These are phyloP conservation scores for Drosophila pandora DNA, from an alignment of 1,140 invertebrate species.

Conservation along the genomic window DNA sequence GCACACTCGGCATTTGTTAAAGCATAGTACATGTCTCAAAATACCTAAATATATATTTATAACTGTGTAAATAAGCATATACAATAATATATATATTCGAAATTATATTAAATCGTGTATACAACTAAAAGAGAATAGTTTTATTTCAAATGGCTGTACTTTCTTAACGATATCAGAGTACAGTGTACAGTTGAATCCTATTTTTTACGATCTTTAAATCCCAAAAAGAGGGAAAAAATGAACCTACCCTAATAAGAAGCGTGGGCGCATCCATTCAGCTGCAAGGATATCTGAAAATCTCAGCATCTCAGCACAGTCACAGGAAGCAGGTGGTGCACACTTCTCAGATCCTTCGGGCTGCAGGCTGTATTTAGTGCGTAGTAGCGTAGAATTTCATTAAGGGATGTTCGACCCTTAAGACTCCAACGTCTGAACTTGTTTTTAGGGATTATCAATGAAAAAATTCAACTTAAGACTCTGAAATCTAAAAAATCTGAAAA, in stretches of 20 bases:
- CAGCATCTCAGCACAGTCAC: constrained; percentile 25
- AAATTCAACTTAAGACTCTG: background rate
- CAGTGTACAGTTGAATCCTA: constrained; percentile 21
- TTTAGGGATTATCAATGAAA: constrained; percentile 14
- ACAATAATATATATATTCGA: constrained; percentile 32
- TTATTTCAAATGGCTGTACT: background rate
- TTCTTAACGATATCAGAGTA: background rate
- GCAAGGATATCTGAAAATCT: constrained; percentile 46
- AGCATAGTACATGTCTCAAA: constrained; percentile 42
- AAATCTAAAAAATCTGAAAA: constrained; percentile 16
- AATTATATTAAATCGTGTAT: constrained; percentile 40
- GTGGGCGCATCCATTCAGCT: constrained; percentile 42
- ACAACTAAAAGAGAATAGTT: background rate
- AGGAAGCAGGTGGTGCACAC: constrained; percentile 54
- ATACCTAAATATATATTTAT: constrained; percentile 36
- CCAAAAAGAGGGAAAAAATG: background rate
- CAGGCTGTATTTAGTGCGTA: constrained; percentile 40
- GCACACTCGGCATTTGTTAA: constrained; percentile 45
- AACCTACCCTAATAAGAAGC: constrained; percentile 24
- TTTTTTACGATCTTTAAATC: constrained; percentile 17
- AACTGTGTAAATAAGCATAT: constrained; percentile 46
- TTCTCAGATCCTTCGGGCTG: constrained; percentile 13
- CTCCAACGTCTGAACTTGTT: constrained; percentile 23
- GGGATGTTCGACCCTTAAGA: constrained; percentile 21
- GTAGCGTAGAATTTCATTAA: constrained; percentile 38